Evolutionary conservation across 2,113 vertebrate genomes (phyloP).

Genomic region (Stictonetta naevosa): DNA sequence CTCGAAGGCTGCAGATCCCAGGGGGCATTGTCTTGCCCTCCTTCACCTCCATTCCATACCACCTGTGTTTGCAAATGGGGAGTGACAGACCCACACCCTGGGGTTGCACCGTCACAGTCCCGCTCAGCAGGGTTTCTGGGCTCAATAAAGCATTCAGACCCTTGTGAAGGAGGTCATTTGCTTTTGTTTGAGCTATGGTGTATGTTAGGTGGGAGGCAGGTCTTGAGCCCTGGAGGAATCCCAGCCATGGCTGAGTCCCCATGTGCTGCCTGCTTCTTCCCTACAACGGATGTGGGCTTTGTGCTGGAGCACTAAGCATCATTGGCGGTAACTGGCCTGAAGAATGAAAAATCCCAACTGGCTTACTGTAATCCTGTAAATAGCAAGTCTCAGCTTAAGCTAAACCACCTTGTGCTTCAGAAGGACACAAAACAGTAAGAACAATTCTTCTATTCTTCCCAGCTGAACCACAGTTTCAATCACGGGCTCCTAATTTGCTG

Average conservation of each 20-base stretch:
- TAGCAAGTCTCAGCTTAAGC: not conserved
- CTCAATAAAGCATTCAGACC: not conserved
- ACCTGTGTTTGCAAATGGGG: not conserved
- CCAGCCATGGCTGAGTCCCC: accelerated
- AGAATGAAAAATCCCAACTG: not conserved
- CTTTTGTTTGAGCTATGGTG: not conserved
- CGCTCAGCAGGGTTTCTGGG: not conserved
- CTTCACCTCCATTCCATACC: not conserved
- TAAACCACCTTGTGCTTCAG: not conserved
- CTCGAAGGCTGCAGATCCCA: not conserved
- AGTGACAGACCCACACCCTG: not conserved
- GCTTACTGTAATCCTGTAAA: not conserved
- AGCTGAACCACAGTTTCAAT: not conserved
- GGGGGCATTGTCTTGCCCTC: not conserved
- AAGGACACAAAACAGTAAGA: not conserved
- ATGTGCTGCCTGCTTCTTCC: not conserved
- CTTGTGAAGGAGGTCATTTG: accelerated
- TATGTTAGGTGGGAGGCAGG: not conserved
- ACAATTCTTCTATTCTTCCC: not conserved
- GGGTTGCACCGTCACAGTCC: not conserved
- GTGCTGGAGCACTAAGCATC: not conserved
- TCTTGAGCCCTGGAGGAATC: not conserved
- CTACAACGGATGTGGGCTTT: accelerated
- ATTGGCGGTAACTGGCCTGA: not conserved
- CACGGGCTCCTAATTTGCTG: not conserved